Evolutionary conservation across 1,140 invertebrate species (phyloP).

Genomic region (Stratiolaelaps scimitus): DNA sequence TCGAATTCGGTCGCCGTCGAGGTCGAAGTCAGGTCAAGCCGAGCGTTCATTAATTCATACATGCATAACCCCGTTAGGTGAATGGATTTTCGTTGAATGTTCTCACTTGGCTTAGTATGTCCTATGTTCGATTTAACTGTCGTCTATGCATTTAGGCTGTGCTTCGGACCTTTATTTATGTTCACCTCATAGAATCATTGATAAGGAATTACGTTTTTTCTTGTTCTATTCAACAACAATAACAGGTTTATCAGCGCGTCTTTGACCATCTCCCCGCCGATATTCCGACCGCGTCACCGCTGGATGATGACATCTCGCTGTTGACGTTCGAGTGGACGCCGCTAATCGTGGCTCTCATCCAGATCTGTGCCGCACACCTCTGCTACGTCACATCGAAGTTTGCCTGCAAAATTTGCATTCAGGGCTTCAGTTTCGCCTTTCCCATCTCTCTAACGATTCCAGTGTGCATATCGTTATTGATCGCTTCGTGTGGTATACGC

Average conservation of each 20-base stretch:
- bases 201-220: no score
- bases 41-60: no score
- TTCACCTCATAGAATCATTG: no score
- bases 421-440: constrained; percentile 89
- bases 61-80: no score
- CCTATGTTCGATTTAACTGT: no score
- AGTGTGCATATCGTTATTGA: constrained; percentile 69
- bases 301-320: constrained; percentile 20
- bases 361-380: constrained; percentile 66
- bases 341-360: constrained; percentile 63
- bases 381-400: constrained; percentile 87
- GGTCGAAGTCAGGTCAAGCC: no score
- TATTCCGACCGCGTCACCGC: constrained; percentile 15
- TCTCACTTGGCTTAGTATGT: no score
- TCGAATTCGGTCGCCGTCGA: no score
- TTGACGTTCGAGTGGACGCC: constrained; percentile 39
- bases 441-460: constrained; percentile 84
- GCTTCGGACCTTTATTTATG: no score
- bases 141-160: no score
- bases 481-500: constrained; percentile 71
- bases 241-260: constrained; percentile 22
- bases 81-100: no score
- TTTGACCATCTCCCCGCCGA: constrained; percentile 23
- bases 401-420: constrained; percentile 88
- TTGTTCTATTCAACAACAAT: no score